These are phyloP conservation scores for Chaetorhynchus papuensis DNA, from an alignment of 2,113 vertebrate genomes.

Conservation along the genomic window DNA sequence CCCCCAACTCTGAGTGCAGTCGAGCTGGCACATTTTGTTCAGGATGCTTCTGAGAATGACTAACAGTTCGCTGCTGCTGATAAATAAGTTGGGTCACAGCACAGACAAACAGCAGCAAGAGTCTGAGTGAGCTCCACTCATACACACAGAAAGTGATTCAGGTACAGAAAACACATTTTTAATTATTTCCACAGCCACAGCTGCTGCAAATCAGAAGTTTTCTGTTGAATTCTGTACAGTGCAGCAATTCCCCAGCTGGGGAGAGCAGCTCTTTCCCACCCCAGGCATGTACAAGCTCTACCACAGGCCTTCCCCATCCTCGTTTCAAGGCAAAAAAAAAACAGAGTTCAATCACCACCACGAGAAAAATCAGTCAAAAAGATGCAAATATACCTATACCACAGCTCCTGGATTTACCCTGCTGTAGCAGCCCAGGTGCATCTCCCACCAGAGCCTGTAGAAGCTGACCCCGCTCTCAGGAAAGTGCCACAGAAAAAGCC, in stretches of 20 bases:
- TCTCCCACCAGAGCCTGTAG: accelerated
- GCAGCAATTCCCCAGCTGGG: not conserved
- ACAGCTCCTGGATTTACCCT: not conserved
- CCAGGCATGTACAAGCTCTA: not conserved
- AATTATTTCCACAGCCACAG: not conserved
- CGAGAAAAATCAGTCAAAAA: accelerated
- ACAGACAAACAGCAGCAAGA: not conserved
- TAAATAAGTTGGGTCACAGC: not conserved
- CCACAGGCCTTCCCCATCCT: not conserved
- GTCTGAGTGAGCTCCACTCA: not conserved
- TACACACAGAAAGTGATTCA: not conserved
- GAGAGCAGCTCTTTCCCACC: not conserved
- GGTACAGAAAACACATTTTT: not conserved
- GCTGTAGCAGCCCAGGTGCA: not conserved
- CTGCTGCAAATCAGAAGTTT: not conserved
- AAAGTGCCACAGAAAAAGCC: not conserved
- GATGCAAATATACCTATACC: not conserved
- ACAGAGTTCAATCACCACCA: no score
- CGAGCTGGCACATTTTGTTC: conserved; percentile 36
- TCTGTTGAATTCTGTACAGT: not conserved
- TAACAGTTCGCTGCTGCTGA: not conserved
- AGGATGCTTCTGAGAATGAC: not conserved
- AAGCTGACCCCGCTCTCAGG: not conserved
- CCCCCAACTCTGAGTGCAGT: not conserved
- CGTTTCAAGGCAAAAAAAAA: not conserved